Evolutionary conservation across 1,140 invertebrate species (phyloP), one percentile per base, ranked within the genome.

Genomic region (Paralvinella palmiformis): DNA sequence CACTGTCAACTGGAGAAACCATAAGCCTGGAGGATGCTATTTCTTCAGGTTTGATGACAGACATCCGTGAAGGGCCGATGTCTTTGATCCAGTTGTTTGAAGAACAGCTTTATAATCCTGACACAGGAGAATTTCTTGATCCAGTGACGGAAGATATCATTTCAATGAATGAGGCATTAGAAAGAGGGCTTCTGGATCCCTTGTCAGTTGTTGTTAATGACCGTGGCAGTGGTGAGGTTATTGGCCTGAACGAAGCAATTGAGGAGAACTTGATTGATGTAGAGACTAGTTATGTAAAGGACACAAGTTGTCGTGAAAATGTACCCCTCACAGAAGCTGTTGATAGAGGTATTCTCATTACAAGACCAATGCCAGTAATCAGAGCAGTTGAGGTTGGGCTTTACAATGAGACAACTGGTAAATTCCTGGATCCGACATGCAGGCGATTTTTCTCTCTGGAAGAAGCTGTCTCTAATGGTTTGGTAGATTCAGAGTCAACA

Each of bases 81-180:
- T 65, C 44, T 17, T 24, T 66, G 10, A 56, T 66, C 17, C 58
- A 66, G 33, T 22, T 66, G 3, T 55, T 66, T n/a, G 59, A 60
- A 5, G 35, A 53, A 31, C 50, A 41, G 10, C 50, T 66, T 24
- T 66, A 66, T 52, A 59, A 66, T 53, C 59, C 64, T 20, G 13
- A 35, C 15, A 66, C 64, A 27, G 64, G 64, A 7, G 88, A 92
- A 75, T 83, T 96, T 61, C 79, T 91, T 63, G 89, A 96, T 79
- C 85, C 88, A 7, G 83, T 85, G 67, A 88, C 85, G 36, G 88
- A 87, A 68, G 87, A 88, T 77, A 84, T 87, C 68, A 83, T 96
- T 70, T 88, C 90, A 69, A 85, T 94, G 53, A 88, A 92, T 71
- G 88, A 91, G 74, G 92, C 92, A 36, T 88, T 96, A 58, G 87